Evolutionary conservation across 2,797 vertebrate species (phyloP).

Genomic region (Cephalopachus bancanus): DNA sequence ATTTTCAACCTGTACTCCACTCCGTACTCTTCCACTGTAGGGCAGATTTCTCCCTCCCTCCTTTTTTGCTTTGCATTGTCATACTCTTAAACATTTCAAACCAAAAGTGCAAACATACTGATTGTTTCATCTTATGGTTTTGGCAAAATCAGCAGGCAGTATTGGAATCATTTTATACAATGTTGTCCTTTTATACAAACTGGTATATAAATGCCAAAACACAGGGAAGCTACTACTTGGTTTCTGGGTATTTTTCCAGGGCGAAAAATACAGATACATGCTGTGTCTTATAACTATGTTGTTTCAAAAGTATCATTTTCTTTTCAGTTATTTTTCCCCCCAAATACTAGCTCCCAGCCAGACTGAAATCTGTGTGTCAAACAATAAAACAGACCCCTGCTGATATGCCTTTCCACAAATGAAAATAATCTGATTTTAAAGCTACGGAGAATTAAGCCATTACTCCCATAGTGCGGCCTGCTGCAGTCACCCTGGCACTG

Average conservation of each 20-base stretch:
- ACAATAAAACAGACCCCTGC: conserved; percentile 1
- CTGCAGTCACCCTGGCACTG: background rate
- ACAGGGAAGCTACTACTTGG: background rate
- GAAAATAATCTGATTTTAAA: conserved; percentile 50
- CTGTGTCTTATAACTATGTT: conserved; percentile 59
- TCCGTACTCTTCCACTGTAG: background rate
- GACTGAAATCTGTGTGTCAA: conserved; percentile 52
- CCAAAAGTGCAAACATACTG: background rate
- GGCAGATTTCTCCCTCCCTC: background rate
- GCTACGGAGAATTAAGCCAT: background rate
- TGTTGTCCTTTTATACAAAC: conserved; percentile 23
- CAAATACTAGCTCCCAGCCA: conserved; percentile 61
- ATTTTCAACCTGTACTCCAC: background rate
- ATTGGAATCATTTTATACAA: background rate
- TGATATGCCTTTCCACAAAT: background rate
- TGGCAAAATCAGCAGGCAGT: background rate
- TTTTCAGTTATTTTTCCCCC: conserved; percentile 51
- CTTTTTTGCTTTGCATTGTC: background rate
- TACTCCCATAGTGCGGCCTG: rapidly evolving
- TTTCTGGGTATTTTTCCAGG: conserved; percentile 14
- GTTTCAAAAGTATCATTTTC: conserved; percentile 69
- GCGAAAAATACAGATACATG: conserved; percentile 34
- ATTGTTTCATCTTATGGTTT: background rate
- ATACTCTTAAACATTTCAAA: background rate
- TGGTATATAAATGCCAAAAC: conserved; percentile 35